Evolutionary conservation across 1,140 invertebrate species (phyloP).

Genomic region (Alviniconcha marisindica): DNA sequence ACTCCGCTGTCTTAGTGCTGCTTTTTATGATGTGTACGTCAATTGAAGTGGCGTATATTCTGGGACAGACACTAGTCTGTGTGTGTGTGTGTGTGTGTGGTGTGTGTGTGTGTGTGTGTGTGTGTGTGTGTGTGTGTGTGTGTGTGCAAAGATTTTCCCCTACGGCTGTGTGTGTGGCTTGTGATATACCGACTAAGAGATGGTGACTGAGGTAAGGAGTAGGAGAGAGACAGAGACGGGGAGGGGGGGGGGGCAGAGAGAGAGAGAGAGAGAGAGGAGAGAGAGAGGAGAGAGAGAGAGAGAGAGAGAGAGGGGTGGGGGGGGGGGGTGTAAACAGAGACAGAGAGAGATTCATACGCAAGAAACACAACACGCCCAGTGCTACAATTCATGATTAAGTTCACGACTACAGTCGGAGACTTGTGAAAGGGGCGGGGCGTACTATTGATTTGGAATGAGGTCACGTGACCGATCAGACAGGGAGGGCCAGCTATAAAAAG

Average conservation of each 20-base stretch:
- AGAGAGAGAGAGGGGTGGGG: too few relatives aligned
- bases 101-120: neutral
- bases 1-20: neutral
- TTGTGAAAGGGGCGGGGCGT: too few relatives aligned
- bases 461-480: too few relatives aligned
- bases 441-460: too few relatives aligned
- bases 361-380: too few relatives aligned
- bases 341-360: too few relatives aligned
- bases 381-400: too few relatives aligned
- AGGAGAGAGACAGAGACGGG: neutral
- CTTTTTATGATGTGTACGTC: neutral
- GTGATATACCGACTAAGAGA: neutral
- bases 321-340: too few relatives aligned
- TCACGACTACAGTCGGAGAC: too few relatives aligned
- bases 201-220: neutral
- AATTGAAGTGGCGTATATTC: neutral
- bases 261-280: too few relatives aligned
- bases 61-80: neutral
- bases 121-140: neutral
- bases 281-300: too few relatives aligned
- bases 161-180: neutral
- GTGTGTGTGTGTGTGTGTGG: neutral
- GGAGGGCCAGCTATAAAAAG: neutral
- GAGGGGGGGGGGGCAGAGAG: too few relatives aligned
- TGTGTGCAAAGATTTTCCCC: neutral